Base-by-base conservation (phyloP, 2,113 vertebrate genomes). In the Pionites leucogaster region DNA sequence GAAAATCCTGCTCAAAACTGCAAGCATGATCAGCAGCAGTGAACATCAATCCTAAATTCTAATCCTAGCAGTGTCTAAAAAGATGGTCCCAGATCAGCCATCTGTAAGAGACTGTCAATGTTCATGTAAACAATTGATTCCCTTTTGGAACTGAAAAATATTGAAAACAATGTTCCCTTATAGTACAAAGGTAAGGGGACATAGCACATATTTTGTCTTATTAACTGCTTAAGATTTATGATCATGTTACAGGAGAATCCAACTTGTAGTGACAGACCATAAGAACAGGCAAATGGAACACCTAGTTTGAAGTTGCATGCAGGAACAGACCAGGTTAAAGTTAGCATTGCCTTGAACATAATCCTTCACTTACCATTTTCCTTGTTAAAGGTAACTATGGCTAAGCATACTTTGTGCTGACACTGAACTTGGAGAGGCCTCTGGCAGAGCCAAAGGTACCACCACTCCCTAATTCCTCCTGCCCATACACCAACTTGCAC, bases 401-500 rank as follows among this genome's bases (percentile, higher is more conserved):
- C 3, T 28, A 52, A 55, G 39, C 10, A 22, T 22, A 33, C 39
- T 78, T 92, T 31, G 27, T 52, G 35, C 47, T 1, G 6, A 41
- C 17, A 28, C 12, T 23, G 10, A 80, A 39, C 41, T 46, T 0
- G 0, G 31, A 82, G 12, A 69, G 11, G 13, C 11, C 41, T n/a
- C 47, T 22, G 19, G 10, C 15, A 9, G 31, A 75, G 33, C 2
- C 2, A 0, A 72, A 65, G 41, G 31, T 42, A 70, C 1, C 0
- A 37, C 41, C 31, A 15, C 71, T 86, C 37, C 42, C 29, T 13
- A 53, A 67, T 81, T 86, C 53, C 55, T 74, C 46, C 44, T 80
- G 63, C 49, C 15, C 15, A 23, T 22, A 18, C 53, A 64, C 4
- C 1, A 9, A 37, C 17, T 70, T 53, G 31, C 15, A 77, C 5